These are phyloP conservation scores for Halisarca cf. caerulea DNA, from an alignment of 37 sponge, comb jelly and placozoan species.

Conservation along the genomic window DNA sequence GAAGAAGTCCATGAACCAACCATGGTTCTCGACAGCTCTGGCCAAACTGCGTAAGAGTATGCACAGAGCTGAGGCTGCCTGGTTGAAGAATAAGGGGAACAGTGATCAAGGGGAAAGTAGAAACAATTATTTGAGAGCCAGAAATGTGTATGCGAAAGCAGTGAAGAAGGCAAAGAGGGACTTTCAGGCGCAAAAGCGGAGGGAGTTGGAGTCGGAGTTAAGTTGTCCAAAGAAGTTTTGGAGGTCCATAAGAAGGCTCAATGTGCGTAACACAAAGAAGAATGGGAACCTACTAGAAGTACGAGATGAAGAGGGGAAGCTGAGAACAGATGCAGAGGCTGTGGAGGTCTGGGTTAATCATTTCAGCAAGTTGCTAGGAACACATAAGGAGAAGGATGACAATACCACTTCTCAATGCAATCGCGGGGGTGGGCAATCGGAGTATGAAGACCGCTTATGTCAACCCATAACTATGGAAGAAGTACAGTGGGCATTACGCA, in stretches of 20 bases:
- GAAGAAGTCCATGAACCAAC: not conserved
- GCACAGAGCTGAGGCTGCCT: not conserved
- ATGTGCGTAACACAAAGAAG: not conserved
- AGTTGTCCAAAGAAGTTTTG: slow-evolving; percentile 6
- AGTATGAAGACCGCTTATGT: too few relatives aligned
- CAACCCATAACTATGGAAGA: too few relatives aligned
- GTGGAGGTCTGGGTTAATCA: not conserved
- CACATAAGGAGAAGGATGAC: not conserved
- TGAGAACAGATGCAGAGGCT: not conserved
- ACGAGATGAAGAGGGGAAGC: not conserved
- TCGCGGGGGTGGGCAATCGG: too few relatives aligned
- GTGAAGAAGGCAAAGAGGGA: too few relatives aligned
- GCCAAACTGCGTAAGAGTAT: not conserved
- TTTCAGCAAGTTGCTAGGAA: not conserved
- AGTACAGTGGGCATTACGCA: too few relatives aligned
- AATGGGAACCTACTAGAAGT: not conserved
- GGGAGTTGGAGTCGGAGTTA: not conserved
- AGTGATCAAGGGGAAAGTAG: not conserved
- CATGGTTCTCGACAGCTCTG: not conserved
- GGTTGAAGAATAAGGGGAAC: not conserved
- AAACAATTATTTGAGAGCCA: not conserved
- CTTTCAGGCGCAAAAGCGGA: not conserved
- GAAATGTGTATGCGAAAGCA: not conserved
- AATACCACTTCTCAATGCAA: not conserved
- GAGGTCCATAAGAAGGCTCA: not conserved